phyloP scores from a whole-genome alignment of 2,113 vertebrate genomes.

The Labrus mixtus region DNA sequence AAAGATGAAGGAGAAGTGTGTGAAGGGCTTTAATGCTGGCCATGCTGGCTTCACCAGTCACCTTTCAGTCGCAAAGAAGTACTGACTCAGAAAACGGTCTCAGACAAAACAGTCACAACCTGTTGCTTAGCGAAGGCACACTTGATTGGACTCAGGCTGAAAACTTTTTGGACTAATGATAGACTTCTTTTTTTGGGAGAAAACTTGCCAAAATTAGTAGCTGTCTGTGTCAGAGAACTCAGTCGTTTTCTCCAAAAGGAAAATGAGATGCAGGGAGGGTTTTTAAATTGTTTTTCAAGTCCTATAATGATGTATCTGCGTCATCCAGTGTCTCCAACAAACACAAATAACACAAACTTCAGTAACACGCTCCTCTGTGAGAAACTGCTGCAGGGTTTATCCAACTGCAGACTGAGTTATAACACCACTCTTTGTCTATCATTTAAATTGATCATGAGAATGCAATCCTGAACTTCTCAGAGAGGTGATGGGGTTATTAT shows the following conservation, averaged over 20 bases:
- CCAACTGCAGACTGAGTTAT: conserved; percentile 39
- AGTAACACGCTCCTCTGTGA: conserved; percentile 11
- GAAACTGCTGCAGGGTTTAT: conserved; percentile 48
- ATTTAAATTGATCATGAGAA: conserved; percentile 78
- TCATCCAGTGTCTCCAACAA: conserved; percentile 40
- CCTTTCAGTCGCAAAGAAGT: conserved; percentile 71
- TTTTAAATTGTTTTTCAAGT: conserved; percentile 31
- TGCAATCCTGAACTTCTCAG: conserved; percentile 76
- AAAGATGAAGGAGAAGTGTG: conserved; percentile 70
- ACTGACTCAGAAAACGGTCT: conserved; percentile 65
- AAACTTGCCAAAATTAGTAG: conserved; percentile 69
- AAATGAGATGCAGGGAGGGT: conserved; percentile 38
- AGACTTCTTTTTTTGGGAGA: conserved; percentile 61
- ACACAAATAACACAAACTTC: conserved; percentile 14
- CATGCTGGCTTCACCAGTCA: conserved; percentile 69
- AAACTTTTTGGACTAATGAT: conserved; percentile 69
- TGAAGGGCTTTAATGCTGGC: conserved; percentile 65
- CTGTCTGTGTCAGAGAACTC: conserved; percentile 43
- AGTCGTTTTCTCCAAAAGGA: conserved; percentile 44
- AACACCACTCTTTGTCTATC: conserved; percentile 68
- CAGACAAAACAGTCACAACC: conserved; percentile 65
- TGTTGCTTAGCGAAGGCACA: conserved; percentile 65
- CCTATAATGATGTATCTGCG: conserved; percentile 41
- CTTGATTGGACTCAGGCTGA: conserved; percentile 69
- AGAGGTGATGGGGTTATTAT: conserved; percentile 80